Conservation (phyloP, 2,113 vertebrate species). For the Nothoprocta perdicaria region DNA sequence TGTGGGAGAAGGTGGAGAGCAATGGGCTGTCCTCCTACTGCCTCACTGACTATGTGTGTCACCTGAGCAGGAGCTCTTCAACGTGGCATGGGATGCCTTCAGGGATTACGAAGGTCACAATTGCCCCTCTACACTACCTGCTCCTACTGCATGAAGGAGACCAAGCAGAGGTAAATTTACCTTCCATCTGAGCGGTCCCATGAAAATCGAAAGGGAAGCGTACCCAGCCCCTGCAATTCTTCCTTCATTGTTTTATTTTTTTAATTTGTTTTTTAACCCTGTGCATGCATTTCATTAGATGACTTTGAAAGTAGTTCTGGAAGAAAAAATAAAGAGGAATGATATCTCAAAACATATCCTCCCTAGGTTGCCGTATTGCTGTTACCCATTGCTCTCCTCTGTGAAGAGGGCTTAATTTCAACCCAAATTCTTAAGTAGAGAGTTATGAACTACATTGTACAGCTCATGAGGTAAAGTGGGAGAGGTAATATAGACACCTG, state of each 20-base stretch:
- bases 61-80: neutral
- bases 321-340: neutral
- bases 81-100: rapidly evolving
- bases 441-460: neutral
- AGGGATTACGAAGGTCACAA: neutral
- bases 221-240: neutral
- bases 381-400: neutral
- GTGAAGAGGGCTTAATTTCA: neutral
- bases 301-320: neutral
- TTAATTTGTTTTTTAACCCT: neutral
- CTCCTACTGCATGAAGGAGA: neutral
- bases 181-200: neutral
- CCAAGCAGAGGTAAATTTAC: neutral
- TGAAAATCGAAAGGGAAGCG: neutral
- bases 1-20: neutral
- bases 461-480: neutral
- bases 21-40: neutral
- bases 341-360: neutral
- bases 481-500: neutral
- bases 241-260: neutral
- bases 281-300: neutral
- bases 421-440: neutral
- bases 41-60: neutral
- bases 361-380: neutral
- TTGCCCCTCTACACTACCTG: neutral